Conservation (phyloP, 92 coral and sea anemone species). For the Zoanthus sociatus region DNA sequence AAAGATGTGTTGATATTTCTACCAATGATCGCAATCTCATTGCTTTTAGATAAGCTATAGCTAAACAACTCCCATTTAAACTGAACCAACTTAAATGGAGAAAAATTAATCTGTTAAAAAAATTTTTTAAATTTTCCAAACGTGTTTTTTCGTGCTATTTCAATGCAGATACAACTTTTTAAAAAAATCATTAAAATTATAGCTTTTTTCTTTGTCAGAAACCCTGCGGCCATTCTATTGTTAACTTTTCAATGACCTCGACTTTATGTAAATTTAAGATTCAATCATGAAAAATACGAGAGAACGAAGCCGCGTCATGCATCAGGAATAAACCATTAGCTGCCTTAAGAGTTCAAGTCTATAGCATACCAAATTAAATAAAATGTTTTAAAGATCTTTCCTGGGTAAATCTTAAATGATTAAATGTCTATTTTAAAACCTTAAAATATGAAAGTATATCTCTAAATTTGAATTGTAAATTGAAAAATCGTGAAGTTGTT, state of each 20-base stretch:
- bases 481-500: neutral
- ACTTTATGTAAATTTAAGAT: conserved; percentile 2
- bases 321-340: neutral
- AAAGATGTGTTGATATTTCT: conserved; percentile 3
- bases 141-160: neutral
- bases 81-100: too few species aligned
- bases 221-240: neutral
- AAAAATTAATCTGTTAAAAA: neutral
- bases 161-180: neutral
- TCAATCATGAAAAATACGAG: neutral
- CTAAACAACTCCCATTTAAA: neutral
- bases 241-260: neutral
- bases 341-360: neutral
- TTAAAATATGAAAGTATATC: neutral
- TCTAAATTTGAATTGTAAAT: conserved; percentile 41
- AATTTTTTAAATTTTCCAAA: neutral
- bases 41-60: neutral
- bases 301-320: neutral
- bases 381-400: neutral
- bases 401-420: neutral
- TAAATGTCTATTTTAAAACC: neutral
- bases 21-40: neutral
- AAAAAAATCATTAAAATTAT: neutral
- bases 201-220: neutral
- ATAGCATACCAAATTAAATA: neutral